Conservation (phyloP, 2,797 vertebrate species). For the Otolemur crassicaudatus region DNA sequence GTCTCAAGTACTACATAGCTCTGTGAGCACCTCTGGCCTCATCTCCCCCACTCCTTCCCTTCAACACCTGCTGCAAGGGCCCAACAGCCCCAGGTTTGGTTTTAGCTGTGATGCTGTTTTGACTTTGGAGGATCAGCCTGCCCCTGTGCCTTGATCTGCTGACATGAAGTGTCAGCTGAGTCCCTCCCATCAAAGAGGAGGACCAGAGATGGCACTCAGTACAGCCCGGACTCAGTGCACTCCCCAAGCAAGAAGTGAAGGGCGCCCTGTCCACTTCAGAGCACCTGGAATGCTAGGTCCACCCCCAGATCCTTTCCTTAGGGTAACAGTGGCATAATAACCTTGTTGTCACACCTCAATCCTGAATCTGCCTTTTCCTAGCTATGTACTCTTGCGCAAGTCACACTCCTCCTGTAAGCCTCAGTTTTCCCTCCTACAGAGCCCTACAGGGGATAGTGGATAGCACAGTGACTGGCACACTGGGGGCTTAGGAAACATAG, state of each 20-base stretch:
- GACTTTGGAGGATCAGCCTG: background rate
- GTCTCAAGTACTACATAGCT: background rate
- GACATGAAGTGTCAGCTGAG: background rate
- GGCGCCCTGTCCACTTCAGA: background rate
- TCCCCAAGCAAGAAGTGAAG: background rate
- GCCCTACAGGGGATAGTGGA: background rate
- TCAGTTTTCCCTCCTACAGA: background rate
- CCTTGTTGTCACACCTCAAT: background rate
- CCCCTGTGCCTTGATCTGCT: background rate
- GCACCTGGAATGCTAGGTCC: background rate
- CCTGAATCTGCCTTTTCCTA: background rate
- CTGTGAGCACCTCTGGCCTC: background rate
- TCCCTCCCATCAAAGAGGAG: background rate
- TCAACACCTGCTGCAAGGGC: background rate
- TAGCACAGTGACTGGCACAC: background rate
- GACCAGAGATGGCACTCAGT: background rate
- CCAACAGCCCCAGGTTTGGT: background rate
- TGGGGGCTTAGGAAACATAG: background rate
- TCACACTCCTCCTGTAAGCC: background rate
- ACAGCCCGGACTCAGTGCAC: background rate
- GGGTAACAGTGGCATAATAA: background rate
- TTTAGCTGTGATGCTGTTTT: background rate
- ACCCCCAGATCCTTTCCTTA: background rate
- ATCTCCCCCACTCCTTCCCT: background rate
- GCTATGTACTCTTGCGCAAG: background rate